Percentiles rank a stretch among this genome's conserved stretches.
Evolutionary conservation across 2,888 invertebrate genomes (phyloP).

Genomic region (Saturnia pavonia): DNA sequence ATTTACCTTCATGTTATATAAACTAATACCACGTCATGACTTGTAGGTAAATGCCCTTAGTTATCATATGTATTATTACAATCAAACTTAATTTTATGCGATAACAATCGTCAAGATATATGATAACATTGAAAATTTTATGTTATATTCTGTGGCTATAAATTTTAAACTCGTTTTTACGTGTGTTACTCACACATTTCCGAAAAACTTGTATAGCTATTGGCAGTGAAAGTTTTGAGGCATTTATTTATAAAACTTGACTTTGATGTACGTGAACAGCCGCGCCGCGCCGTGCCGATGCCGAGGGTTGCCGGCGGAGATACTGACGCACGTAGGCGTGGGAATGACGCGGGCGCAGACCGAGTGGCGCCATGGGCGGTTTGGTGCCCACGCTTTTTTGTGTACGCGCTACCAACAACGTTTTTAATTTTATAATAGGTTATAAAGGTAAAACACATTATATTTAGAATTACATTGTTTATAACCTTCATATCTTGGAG

Average conservation of each 20-base stretch:
- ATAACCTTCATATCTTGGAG: background rate
- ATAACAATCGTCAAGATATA: background rate
- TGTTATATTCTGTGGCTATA: slow-evolving; percentile 7
- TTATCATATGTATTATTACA: background rate
- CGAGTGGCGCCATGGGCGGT: slow-evolving; percentile 72
- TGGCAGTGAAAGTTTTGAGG: slow-evolving; percentile 65
- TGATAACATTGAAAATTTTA: background rate
- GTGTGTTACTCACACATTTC: slow-evolving; percentile 24
- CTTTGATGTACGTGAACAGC: slow-evolving; percentile 50
- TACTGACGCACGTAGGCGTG: slow-evolving; percentile 46
- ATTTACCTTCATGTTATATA: background rate
- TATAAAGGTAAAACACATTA: background rate
- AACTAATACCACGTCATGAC: no score
- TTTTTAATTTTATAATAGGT: background rate
- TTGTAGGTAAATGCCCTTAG: background rate
- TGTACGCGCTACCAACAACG: background rate
- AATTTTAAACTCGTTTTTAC: slow-evolving; percentile 21
- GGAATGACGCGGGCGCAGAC: slow-evolving; percentile 65
- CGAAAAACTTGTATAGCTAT: slow-evolving; percentile 24
- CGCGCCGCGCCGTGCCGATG: slow-evolving; percentile 23
- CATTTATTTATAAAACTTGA: slow-evolving; percentile 62
- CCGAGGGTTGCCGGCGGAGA: slow-evolving; percentile 30
- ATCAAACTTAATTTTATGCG: background rate
- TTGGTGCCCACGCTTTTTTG: slow-evolving; percentile 45
- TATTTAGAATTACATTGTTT: background rate